These are phyloP conservation scores for Zaprionus tsacasi DNA, from an alignment of 1,140 invertebrate species.

Conservation along the genomic window DNA sequence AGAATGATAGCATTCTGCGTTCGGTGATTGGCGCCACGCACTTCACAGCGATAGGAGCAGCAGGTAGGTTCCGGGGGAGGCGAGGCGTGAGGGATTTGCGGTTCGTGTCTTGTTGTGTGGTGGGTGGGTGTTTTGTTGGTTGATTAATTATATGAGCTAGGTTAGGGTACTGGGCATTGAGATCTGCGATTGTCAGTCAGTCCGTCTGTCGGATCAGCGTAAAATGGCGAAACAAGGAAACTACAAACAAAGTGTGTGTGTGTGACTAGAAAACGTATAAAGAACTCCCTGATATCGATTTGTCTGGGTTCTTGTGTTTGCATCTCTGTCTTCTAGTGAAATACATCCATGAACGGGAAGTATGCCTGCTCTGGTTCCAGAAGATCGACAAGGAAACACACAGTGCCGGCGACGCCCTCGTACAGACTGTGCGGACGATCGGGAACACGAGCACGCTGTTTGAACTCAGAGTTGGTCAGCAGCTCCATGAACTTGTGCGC, in stretches of 20 bases:
- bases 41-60: neutral
- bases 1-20: conserved; percentile 68
- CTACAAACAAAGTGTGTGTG: conserved; percentile 1
- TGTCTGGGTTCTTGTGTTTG: neutral
- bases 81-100: neutral
- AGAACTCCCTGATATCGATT: conserved; percentile 56
- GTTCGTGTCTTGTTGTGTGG: neutral
- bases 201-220: neutral
- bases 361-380: conserved; percentile 89
- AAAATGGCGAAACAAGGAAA: conserved; percentile 10
- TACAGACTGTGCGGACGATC: conserved; percentile 93
- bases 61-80: neutral
- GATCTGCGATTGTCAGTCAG: neutral
- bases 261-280: conserved; percentile 55
- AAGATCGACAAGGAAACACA: conserved; percentile 92
- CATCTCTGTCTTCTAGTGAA: conserved; percentile 76
- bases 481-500: conserved; percentile 92
- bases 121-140: neutral
- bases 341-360: conserved; percentile 95
- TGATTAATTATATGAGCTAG: neutral
- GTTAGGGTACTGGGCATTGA: neutral
- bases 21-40: conserved; percentile 48
- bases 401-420: conserved; percentile 94
- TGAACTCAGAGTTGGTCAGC: conserved; percentile 88
- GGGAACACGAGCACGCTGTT: conserved; percentile 88